phyloP scores from a whole-genome alignment of 2,113 vertebrate species.

The Ardeotis arabs region DNA sequence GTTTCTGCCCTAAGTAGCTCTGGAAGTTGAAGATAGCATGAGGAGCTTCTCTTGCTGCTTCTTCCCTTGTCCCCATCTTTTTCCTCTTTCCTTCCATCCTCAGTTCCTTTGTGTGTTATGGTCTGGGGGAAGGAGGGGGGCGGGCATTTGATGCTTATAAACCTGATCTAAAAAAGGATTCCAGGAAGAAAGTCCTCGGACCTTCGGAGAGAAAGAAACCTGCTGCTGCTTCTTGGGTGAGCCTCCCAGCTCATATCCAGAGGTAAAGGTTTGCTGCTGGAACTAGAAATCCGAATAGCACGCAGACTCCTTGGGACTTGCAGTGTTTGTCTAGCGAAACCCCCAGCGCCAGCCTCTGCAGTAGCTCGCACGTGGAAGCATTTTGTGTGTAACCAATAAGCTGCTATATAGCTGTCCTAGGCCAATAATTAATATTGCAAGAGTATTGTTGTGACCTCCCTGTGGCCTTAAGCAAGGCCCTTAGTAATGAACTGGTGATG shows the following conservation, averaged over 20 bases:
- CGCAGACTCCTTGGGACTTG: background rate
- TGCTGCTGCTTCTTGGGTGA: background rate
- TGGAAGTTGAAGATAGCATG: background rate
- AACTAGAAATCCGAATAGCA: background rate
- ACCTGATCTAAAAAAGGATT: background rate
- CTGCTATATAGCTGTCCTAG: background rate
- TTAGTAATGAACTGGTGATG: background rate
- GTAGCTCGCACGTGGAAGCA: conserved; percentile 15
- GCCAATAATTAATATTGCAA: background rate
- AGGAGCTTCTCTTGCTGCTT: background rate
- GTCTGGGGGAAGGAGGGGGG: accelerated
- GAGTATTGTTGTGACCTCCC: background rate
- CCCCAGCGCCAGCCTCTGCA: background rate
- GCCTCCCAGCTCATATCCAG: background rate
- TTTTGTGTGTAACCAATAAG: background rate
- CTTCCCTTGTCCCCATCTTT: background rate
- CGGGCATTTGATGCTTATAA: background rate
- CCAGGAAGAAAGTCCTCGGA: background rate
- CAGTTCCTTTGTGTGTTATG: background rate
- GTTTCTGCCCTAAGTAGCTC: background rate
- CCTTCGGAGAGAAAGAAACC: background rate
- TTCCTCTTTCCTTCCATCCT: background rate
- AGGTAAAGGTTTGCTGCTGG: background rate
- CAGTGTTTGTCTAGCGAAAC: background rate
- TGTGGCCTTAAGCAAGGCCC: background rate